Evolutionary conservation across 2,113 vertebrate species (phyloP), one percentile per base, ranked within the genome.

Genomic region (Chascanopsetta lugubris): DNA sequence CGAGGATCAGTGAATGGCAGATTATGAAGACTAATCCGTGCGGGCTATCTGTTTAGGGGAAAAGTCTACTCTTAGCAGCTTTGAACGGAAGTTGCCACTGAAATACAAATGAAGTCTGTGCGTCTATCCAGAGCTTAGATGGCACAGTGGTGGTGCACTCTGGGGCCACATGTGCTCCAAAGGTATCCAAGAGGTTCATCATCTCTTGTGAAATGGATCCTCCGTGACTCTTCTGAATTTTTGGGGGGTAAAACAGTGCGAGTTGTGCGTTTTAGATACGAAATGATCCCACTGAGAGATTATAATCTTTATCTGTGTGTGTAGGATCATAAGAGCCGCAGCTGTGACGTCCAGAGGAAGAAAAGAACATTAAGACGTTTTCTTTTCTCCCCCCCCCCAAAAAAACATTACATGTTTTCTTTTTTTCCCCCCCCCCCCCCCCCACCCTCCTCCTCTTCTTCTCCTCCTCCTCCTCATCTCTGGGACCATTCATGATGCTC

Each of bases 1-100:
- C 75, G 75, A 90, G 86, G 90, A 88, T 91, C 87, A 88, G 87
- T 85, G 85, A 77, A 86, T 20, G 18, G 48, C 75, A 85, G 90
- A 90, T 91, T 88, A 89, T 76, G 73, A 77, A 62, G 65, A 69
- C 79, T 91, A 90, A 91, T 88, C 87, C 87, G 69, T 40, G 2
- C 30, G 61, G 77, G 48, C 81, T 79, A 83, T 86, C 84, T 87
- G 85, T 85, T 83, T 75, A 77, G 84, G 60, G 65, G 79, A 48
- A 82, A 82, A 84, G 86, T 90, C 79, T 70, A 57, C 84, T 88
- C 79, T 82, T 85, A 80, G 83, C 73, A 60, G 85, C 83, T 81
- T 85, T 82, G 46, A 70, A 64, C 55, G 61, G 82, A 87, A 87
- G 77, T 86, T 80, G 68, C 63, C 32, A 10, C 64, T 47, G 61